Base-by-base conservation (phyloP, 2,797 vertebrate species). In the Spizella passerina region DNA sequence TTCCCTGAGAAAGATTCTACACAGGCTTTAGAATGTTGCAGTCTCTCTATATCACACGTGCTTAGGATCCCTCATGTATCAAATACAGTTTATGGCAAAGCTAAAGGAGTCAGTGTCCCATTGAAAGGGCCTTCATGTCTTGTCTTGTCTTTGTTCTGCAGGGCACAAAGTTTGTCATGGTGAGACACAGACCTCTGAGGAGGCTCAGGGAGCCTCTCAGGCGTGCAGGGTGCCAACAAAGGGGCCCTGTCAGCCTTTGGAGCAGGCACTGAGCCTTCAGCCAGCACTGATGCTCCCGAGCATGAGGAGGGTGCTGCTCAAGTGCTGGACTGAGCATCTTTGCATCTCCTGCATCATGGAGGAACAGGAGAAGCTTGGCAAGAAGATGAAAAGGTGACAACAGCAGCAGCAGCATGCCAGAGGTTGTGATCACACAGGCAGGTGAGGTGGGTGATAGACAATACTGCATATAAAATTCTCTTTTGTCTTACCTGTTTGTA, bases 371-470 rank as follows among this genome's bases (percentile, higher is more conserved):
- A 17, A 72, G 68, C 77, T 78, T 49, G 36, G 90, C 78, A 46
- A 61, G 88, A 63, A 95, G 94, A 95, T 97, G 97, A 98, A 98
- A 98, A 97, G 95, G 95, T 97, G 97, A 97, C 93, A 96, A 97
- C 95, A 82, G 70, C 34, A 49, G 70, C 34, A 49, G 90, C 66
- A 32, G 76, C 39, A 66, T 90, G 75, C 96, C 73, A 12, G 96
- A 98, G 97, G 97, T 96, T 90, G 96, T 97, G 98, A 98, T 98
- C 96, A 98, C 96, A 97, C 95, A 97, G 97, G 97, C 97, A 97
- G 98, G 97, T 96, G 97, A 98, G 98, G 97, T 98, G 94, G 98
- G 97, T 98, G 98, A 98, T 97, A 98, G 98, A 98, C 98, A 98
- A 98, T 98, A 97, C 96, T 97, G 98, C 97, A 97, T 98, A 97